Evolutionary conservation across 1,140 invertebrate species (phyloP), one percentile per base, ranked within the genome.

Genomic region (Dolichoris vasculosae): DNA sequence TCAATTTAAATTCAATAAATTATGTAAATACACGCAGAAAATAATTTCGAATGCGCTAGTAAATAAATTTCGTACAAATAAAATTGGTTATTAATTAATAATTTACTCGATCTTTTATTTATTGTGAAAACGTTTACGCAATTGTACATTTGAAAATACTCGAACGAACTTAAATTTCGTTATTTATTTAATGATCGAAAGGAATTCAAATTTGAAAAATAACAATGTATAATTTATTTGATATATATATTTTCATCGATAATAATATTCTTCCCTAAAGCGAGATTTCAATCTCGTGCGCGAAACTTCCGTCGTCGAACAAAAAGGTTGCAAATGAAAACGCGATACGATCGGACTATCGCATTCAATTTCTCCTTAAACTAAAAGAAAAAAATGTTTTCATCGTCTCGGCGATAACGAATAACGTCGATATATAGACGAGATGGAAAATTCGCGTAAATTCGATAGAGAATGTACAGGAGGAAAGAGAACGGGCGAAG

Each of bases 321-420:
- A 59, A 26, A 59, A 26, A 59, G 26, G 55, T 59, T 26, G 4
- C 55, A 23, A 59, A 59, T 59, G 55, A 59, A 59, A 26, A 3
- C 7, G 3, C 55, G 71, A 75, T 46, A 43, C 38, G n/a, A 46
- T 75, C 71, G 23, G 48, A 1, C 75, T 71, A 11, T 63, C 77
- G 6, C 38, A n/a, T 30, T 43, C 71, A 0, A 20, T 23, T 17
- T 23, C 30, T 17, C 35, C 23, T 79, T 40, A 79, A 63, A 38
- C 77, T n/a, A 69, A n/a, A 80, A 75, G 38, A n/a, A 80, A 75
- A 38, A 7, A 59, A 55, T 59, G 48, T 30, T 38, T 32, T 77
- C 48, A 20, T 32, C 64, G 23, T 69, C 13, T 35, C 30, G 0
- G 9, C 64, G 64, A 69, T 69, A 35, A 35, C 30, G 64, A 69